A percentile compares a stretch with the other conserved stretches of the same genome.
Evolutionary conservation across 2,888 invertebrate genomes (phyloP).

Genomic region (Bellardia bayeri): DNA sequence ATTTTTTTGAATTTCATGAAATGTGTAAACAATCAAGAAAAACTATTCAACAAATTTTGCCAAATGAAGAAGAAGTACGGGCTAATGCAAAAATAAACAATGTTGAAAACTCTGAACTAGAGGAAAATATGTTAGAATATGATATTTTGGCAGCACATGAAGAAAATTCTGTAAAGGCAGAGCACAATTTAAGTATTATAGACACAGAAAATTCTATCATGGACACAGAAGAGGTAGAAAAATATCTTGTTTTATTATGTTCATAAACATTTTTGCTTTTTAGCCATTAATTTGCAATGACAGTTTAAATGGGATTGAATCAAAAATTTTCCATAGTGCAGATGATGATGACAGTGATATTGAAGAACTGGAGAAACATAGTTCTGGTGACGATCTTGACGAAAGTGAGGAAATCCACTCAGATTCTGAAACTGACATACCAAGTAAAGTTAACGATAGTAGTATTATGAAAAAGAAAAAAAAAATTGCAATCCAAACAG

Average conservation of each 20-base stretch:
- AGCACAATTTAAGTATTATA: neutral
- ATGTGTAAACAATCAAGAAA: constrained; percentile 79
- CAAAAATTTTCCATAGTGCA: neutral
- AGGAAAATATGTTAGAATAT: too few relatives aligned
- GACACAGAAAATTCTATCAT: neutral
- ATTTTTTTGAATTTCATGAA: constrained; percentile 78
- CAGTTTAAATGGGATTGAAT: neutral
- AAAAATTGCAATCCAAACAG: constrained; percentile 64
- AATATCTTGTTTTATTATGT: neutral
- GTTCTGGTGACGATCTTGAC: neutral
- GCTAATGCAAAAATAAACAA: neutral
- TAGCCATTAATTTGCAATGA: neutral
- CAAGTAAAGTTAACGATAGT: neutral
- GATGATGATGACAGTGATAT: neutral
- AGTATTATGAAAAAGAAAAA: neutral
- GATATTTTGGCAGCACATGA: neutral
- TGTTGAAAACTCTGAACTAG: too few relatives aligned
- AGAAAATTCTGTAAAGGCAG: neutral
- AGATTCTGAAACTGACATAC: neutral
- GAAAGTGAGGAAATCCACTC: constrained; percentile 19
- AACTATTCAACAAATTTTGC: constrained; percentile 48
- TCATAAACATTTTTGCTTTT: neutral
- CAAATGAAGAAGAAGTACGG: neutral
- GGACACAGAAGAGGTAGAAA: constrained; percentile 2
- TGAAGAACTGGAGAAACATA: neutral